Base-by-base conservation (phyloP, 1,140 invertebrate species). In the Zaprionus lachaisei region DNA sequence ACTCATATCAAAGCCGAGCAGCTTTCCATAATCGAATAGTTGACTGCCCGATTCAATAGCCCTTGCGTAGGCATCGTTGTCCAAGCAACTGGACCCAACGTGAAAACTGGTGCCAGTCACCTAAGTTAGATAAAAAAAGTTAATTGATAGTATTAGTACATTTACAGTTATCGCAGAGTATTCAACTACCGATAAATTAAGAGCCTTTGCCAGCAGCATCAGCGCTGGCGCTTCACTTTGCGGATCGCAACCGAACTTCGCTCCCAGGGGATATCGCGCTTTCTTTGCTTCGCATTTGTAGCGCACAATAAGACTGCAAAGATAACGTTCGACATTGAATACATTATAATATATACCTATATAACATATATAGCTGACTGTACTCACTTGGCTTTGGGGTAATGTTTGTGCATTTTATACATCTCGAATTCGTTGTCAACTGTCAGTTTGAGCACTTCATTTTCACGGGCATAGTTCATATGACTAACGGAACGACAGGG, bases 381-480 rank as follows among this genome's bases (percentile, higher is more conserved):
- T 28, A 94, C 94, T 94, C 93, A 97, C 96, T 96, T 96, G 14
- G 98, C 97, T 57, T 95, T 93, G 38, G 98, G 97, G 94, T 96
- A 96, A 54, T 96, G 90, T 81, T 95, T 95, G 85, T 98, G 97
- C 72, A 99, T 96, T 94, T 99, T 99, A 85, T 97, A 94, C 22
- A 99, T 94, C 94, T 99, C 99, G 61, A 95, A 96, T 93, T 98
- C 97, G 89, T 98, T 99, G 93, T 99, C 99, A 93, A 99, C 99
- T 3, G 99, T 99, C 96, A 99, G 98, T 26, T 95, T 94, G 75
- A 95, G 94, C 31, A 99, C 97, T 5, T 96, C 95, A 7, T 95
- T 93, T 41, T 95, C 94, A 11, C 95, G 94, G 55, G 99, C 98
- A 94, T 98, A 96, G 57, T 96, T 95, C 84, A 99, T 96, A 93